These are phyloP conservation scores for Orchesella cincta DNA, from an alignment of 1,140 invertebrate genomes.

Conservation along the genomic window DNA sequence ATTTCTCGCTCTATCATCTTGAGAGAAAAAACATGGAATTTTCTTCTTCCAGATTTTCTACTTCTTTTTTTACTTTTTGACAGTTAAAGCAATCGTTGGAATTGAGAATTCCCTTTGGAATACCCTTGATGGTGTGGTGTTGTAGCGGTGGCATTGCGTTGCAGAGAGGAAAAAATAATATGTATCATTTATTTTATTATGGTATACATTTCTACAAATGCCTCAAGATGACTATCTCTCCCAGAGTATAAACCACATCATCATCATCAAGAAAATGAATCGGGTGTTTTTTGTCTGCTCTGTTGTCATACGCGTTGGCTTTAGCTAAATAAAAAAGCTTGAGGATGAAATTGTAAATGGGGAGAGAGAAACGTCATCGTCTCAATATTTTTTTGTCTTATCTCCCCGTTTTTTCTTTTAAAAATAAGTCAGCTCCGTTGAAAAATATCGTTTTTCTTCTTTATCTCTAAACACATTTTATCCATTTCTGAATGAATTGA, in stretches of 20 bases:
- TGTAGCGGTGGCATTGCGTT: background rate
- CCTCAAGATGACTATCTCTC: background rate
- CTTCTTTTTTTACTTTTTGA: background rate
- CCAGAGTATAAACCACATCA: background rate
- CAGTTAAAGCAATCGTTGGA: conserved; percentile 6
- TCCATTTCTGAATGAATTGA: no score
- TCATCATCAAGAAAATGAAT: background rate
- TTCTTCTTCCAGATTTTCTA: background rate
- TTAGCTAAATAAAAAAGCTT: no score
- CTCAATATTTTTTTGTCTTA: no score
- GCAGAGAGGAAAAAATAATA: conserved; percentile 2
- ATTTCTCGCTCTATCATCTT: background rate
- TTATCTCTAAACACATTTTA: no score
- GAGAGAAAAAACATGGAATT: background rate
- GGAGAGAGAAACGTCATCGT: no score
- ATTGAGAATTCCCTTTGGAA: conserved; percentile 18
- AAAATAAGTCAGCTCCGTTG: no score
- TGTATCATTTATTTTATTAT: conserved; percentile 4
- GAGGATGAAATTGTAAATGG: no score
- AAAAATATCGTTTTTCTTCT: no score
- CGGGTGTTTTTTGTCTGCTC: background rate
- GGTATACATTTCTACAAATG: background rate
- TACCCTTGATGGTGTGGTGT: background rate
- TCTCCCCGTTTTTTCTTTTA: no score
- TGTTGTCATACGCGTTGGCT: no score